Evolutionary conservation across 2,113 vertebrate species (phyloP).

Genomic region (Lophotis ruficrista): DNA sequence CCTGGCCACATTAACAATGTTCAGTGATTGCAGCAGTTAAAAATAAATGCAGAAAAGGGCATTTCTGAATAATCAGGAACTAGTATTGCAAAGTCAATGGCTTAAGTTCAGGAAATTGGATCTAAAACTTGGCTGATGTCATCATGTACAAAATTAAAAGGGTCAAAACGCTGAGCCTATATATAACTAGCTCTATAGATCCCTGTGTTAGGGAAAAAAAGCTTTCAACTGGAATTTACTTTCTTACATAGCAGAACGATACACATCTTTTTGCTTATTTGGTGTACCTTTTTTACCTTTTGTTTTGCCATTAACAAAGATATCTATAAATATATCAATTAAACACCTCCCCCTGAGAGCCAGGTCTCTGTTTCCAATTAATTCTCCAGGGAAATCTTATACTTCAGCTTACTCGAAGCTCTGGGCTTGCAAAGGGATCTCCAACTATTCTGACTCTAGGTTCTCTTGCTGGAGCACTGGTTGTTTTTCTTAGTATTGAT

Average conservation of each 20-base stretch:
- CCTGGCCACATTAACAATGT: conserved; percentile 25
- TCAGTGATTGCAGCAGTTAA: conserved; percentile 55
- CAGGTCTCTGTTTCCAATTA: background rate
- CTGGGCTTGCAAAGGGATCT: background rate
- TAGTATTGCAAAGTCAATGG: background rate
- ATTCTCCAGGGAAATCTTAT: background rate
- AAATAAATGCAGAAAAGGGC: conserved; percentile 59
- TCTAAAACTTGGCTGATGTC: conserved; percentile 15
- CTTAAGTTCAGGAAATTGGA: conserved; percentile 30
- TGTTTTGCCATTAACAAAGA: background rate
- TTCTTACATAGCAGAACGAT: background rate
- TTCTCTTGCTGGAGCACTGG: background rate
- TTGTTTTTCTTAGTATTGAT: background rate
- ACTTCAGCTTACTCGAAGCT: background rate
- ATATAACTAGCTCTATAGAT: conserved; percentile 2
- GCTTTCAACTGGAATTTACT: background rate
- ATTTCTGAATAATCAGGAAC: conserved; percentile 50
- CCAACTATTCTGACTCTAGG: background rate
- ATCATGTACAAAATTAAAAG: background rate
- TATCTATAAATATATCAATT: background rate
- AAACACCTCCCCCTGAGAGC: background rate
- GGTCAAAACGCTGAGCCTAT: background rate
- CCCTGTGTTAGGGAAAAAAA: background rate
- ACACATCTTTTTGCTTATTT: background rate
- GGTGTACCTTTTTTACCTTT: background rate